Base-by-base conservation (phyloP, 2,113 vertebrate species). In the Pterocles burchelli region DNA sequence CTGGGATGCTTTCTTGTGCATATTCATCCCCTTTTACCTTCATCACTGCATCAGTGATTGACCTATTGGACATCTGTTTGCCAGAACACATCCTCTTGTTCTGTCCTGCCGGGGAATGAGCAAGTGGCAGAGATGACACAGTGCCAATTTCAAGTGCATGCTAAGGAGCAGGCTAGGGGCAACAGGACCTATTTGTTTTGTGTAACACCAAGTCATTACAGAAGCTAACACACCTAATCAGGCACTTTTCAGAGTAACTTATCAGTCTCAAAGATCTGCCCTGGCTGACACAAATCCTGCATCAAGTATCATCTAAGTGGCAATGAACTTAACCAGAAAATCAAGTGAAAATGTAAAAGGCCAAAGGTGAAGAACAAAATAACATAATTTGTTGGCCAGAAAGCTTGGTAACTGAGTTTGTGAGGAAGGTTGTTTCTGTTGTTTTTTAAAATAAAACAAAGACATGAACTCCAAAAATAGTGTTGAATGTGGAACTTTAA, bases 141-240 rank as follows among this genome's bases (percentile, higher is more conserved):
- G 19, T 61, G 88, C 62, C 80, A 89, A 11, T 46, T 84, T 68
- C 8, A 9, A 93, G 54, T 46, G 57, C 55, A 36, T 41, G 43
- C 33, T 81, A 78, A 90, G 57, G 65, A 92, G 62, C 20, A 68
- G 43, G 55, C 83, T 62, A 77, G 65, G 49, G 52, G 59, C 70
- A 90, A 73, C 66, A 45, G 70, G 92, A 87, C 70, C 88, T 93
- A 59, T 72, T 89, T 93, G 26, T 68, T 88, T 79, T 88, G 57
- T n/a, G 17, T 65, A 76, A 36, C 36, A 76, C 45, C 21, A 62
- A 73, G 38, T 66, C 66, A 68, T 76, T 73, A 80, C 33, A 77
- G 78, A 92, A 83, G 31, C 31, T 58, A 65, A 54, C 38, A 22
- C 17, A 36, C 31, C 34, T 63, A 71, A 46, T 48, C 41, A 70